phyloP scores from a whole-genome alignment of 2,888 invertebrate genomes.

The Girardia tigrina region DNA sequence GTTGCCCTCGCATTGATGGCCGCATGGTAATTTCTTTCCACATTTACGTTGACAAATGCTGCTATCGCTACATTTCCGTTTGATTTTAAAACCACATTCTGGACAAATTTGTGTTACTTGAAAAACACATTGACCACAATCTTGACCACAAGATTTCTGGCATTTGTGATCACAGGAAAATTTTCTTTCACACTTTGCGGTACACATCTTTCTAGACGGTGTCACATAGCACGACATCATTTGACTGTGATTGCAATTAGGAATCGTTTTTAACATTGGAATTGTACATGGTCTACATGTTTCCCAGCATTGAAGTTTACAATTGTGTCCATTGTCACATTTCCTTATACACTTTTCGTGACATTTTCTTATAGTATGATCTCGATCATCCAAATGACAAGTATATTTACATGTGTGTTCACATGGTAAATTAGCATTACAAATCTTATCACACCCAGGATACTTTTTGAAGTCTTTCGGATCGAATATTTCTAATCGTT shows the following conservation, averaged over 20 bases:
- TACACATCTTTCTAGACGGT: neutral
- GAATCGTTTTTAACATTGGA: neutral
- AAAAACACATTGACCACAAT: neutral
- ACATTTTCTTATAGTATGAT: conserved; percentile 48
- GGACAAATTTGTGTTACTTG: neutral
- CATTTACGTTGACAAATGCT: neutral
- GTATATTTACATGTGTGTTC: conserved; percentile 57
- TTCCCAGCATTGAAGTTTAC: neutral
- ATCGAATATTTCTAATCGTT: conserved; percentile 33
- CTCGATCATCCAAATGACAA: conserved; percentile 57
- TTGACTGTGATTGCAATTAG: neutral
- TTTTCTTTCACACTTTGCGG: neutral
- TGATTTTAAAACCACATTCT: neutral
- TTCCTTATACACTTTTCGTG: neutral
- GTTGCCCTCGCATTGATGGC: neutral
- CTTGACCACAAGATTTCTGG: neutral
- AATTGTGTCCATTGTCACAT: neutral
- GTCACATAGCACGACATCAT: neutral
- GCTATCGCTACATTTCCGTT: neutral
- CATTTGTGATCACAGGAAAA: neutral
- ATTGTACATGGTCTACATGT: neutral
- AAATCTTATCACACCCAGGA: conserved; percentile 56
- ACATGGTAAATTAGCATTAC: conserved; percentile 54
- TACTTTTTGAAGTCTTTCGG: conserved; percentile 39
- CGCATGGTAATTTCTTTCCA: neutral